phyloP scores from a whole-genome alignment of 2,113 vertebrate genomes.

The Menura novaehollandiae region DNA sequence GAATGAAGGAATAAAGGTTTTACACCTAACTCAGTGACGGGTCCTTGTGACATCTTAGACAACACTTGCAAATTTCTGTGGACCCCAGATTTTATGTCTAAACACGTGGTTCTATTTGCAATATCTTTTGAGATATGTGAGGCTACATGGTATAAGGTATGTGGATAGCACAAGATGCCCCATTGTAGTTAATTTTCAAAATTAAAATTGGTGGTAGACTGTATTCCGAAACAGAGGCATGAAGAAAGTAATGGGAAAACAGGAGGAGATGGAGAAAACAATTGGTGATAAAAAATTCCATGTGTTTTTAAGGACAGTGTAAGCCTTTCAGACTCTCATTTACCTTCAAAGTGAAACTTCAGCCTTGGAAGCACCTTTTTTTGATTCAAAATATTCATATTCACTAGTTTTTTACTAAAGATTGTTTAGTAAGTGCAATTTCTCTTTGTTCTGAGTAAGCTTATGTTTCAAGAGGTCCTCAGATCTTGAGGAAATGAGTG shows the following conservation, averaged over 20 bases:
- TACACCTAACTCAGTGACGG: accelerated
- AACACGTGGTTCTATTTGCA: neutral
- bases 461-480: neutral
- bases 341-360: neutral
- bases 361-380: neutral
- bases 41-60: neutral
- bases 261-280: neutral
- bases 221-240: neutral
- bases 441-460: neutral
- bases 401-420: neutral
- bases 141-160: neutral
- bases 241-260: neutral
- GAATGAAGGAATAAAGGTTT: neutral
- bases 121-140: neutral
- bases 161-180: neutral
- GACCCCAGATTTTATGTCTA: neutral
- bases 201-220: neutral
- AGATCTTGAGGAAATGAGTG: neutral
- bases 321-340: neutral
- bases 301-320: neutral
- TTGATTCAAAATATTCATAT: neutral
- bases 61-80: neutral
- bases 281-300: neutral
- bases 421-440: neutral
- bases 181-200: neutral